Evolutionary conservation across 1,140 invertebrate genomes (phyloP).

Genomic region (Goniozus legneri): DNA sequence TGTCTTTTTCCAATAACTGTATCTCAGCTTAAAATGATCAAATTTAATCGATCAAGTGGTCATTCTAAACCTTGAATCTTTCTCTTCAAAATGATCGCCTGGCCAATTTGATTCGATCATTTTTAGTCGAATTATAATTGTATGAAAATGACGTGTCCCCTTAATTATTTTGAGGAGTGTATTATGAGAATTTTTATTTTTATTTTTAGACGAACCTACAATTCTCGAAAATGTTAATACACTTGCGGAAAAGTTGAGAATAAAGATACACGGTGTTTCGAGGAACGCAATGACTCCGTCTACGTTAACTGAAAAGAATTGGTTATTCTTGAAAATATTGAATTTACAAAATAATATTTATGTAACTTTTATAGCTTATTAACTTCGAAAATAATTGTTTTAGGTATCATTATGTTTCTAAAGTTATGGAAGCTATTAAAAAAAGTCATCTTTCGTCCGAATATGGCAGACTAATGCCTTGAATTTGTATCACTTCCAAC

Average conservation of each 20-base stretch:
- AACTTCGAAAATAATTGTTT: conserved; percentile 18
- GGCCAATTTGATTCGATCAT: no score
- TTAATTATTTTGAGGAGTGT: no score
- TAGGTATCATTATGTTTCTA: conserved; percentile 74
- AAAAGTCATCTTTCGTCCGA: conserved; percentile 81
- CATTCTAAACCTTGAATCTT: no score
- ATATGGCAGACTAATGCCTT: conserved; percentile 74
- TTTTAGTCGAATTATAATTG: no score
- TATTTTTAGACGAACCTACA: conserved; percentile 55
- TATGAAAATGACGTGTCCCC: no score
- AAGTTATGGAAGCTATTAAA: conserved; percentile 78
- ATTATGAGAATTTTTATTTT: conserved; percentile 23
- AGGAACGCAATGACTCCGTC: conserved; percentile 64
- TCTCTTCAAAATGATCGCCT: no score
- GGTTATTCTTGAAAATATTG: conserved; percentile 55
- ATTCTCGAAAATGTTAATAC: conserved; percentile 67
- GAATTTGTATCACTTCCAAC: conserved; percentile 13
- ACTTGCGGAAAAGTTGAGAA: conserved; percentile 63
- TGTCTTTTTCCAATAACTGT: no score
- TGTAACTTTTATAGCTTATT: conserved; percentile 12
- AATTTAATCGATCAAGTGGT: no score
- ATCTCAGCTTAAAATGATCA: no score
- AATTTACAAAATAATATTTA: conserved; percentile 12
- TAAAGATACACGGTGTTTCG: conserved; percentile 66
- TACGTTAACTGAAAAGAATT: conserved; percentile 67